Percentiles rank a stretch among this genome's conserved stretches.
These are phyloP conservation scores for Patella ulyssiponensis DNA, from an alignment of 2,888 invertebrate genomes.

Conservation along the genomic window DNA sequence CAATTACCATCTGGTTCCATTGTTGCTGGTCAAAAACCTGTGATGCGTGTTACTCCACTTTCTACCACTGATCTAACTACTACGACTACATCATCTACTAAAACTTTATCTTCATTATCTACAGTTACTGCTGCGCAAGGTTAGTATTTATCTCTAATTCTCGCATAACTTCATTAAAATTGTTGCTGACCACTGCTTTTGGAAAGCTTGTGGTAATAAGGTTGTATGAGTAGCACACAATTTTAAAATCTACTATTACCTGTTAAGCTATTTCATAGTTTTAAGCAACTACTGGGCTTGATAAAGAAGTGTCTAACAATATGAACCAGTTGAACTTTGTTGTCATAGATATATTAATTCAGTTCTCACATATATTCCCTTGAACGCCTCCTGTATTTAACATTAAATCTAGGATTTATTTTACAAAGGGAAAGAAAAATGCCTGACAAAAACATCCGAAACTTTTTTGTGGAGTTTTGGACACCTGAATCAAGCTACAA, in stretches of 20 bases:
- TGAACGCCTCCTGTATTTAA: neutral
- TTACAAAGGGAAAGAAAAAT: neutral
- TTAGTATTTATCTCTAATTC: neutral
- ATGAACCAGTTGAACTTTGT: too few species aligned
- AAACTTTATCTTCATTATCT: neutral
- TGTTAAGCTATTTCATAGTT: too few species aligned
- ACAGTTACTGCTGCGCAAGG: slow-evolving; percentile 9
- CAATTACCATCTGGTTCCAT: slow-evolving; percentile 43
- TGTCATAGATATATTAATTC: too few species aligned
- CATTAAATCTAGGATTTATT: neutral
- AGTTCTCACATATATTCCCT: neutral
- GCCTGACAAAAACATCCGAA: slow-evolving; percentile 3
- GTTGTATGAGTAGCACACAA: too few species aligned
- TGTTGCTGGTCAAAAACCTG: slow-evolving; percentile 51
- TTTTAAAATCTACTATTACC: too few species aligned
- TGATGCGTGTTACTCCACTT: slow-evolving; percentile 68
- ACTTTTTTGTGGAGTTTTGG: neutral
- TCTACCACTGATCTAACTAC: slow-evolving; percentile 21
- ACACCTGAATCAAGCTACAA: slow-evolving; percentile 10
- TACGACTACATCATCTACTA: neutral
- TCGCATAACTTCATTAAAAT: too few species aligned
- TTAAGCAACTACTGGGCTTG: too few species aligned
- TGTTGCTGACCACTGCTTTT: too few species aligned
- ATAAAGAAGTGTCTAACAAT: too few species aligned
- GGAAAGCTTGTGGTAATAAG: too few species aligned